Evolutionary conservation across 2,113 vertebrate species (phyloP), one percentile per base, ranked within the genome.

Genomic region (Fulica atra): DNA sequence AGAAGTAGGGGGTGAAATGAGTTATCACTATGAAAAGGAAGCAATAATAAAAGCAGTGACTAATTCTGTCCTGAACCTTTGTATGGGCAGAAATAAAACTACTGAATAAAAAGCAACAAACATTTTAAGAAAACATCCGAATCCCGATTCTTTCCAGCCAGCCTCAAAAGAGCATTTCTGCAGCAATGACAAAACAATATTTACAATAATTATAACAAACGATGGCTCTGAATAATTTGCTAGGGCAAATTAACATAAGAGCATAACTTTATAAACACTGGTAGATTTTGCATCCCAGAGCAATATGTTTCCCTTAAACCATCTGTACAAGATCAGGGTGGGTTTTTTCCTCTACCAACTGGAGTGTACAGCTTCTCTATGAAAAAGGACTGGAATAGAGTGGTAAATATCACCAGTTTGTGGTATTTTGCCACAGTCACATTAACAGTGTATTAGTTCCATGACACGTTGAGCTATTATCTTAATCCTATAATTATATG

Each of bases 401-500:
- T 38, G 26, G 51, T 73, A 93, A 91, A 87, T 84, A 78, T 80
- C 51, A 87, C 13, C 70, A 36, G 26, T 56, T 38, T 74, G 24
- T 51, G 20, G 4, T 1, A 24, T 87, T 77, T 87, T 77, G 3
- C 33, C 86, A 11, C 10, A 50, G 15, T 36, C 18, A 18, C 28
- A 25, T 15, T 40, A 80, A 44, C 25, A 36, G 40, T 31, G 24
- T 65, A 44, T 50, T 86, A 60, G 15, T 66, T 76, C 42, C 44
- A 50, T n/a, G 83, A 91, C 79, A 95, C n/a, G 26, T 31, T 81
- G 64, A 48, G 95, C 46, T 96, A 68, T 61, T 91, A 94, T 95
- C 65, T 90, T 63, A 82, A 95, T 96, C 80, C 59, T 64, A 16
- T 93, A 97, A 97, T 89, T 86, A 60, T 6, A 42, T 28, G 23